Evolutionary conservation across 2,113 vertebrate species (phyloP).

Genomic region (Trogon surrucura): DNA sequence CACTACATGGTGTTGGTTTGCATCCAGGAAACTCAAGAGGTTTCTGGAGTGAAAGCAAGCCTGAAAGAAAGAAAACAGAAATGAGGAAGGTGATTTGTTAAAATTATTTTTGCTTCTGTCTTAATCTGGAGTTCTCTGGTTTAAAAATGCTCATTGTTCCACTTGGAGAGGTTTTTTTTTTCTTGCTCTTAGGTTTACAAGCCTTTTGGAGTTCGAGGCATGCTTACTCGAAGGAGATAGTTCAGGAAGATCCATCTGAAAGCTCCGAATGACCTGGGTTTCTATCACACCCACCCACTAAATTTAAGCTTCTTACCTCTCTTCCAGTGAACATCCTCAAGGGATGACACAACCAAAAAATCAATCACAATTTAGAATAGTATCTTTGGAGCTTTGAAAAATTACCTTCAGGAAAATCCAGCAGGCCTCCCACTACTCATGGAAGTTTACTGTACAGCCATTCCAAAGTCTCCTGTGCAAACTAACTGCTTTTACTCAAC

Average conservation of each 20-base stretch:
- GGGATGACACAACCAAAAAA: neutral
- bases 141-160: neutral
- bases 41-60: neutral
- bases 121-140: neutral
- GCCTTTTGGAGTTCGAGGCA: neutral
- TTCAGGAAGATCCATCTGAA: neutral
- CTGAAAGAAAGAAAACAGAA: neutral
- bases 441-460: neutral
- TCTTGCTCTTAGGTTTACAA: neutral
- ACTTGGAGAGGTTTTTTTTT: neutral
- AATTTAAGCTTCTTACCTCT: neutral
- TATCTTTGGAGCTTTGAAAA: neutral
- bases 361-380: neutral
- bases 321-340: neutral
- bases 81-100: neutral
- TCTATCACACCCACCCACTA: neutral
- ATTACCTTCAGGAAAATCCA: neutral
- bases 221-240: neutral
- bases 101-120: neutral
- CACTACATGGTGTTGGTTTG: neutral
- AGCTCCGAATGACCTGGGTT: neutral
- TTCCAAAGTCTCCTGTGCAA: neutral
- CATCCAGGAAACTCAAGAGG: neutral
- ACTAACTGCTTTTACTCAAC: neutral
- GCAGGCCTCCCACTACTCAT: neutral